Evolutionary conservation across 2,113 vertebrate genomes (phyloP).

Genomic region (Excalfactoria chinensis): DNA sequence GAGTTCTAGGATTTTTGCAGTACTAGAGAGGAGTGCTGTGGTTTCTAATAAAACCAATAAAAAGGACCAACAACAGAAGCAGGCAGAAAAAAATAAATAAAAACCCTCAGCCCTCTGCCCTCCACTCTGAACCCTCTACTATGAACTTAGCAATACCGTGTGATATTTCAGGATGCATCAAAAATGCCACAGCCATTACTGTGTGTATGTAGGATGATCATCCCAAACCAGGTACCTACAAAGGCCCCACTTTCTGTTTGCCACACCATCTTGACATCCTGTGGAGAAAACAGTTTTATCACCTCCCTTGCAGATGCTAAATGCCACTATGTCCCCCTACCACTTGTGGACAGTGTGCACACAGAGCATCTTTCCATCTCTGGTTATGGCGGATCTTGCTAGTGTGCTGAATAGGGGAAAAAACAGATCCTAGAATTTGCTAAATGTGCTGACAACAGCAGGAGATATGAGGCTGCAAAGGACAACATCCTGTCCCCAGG

Average conservation of each 20-base stretch:
- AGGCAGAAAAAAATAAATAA: not conserved
- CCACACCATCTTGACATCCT: not conserved
- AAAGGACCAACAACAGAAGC: not conserved
- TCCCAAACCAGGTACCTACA: not conserved
- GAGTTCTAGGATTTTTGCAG: not conserved
- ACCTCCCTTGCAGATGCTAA: not conserved
- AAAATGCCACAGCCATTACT: not conserved
- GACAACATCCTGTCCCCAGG: not conserved
- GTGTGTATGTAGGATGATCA: not conserved
- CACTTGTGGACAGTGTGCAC: fast-evolving
- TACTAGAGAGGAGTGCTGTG: not conserved
- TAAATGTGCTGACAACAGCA: not conserved
- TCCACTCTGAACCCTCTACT: too few species aligned
- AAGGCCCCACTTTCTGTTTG: not conserved
- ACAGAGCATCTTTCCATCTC: not conserved
- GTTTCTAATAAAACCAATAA: not conserved
- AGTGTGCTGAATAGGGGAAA: not conserved
- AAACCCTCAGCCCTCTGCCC: not conserved
- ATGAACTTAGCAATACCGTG: not conserved
- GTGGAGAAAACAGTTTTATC: not conserved
- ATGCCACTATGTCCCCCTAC: not conserved
- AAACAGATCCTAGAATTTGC: not conserved
- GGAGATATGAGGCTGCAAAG: not conserved
- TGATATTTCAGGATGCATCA: not conserved
- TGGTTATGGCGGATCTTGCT: not conserved